These are phyloP conservation scores for Climacteris rufus DNA, from an alignment of 2,113 vertebrate genomes.

Conservation along the genomic window DNA sequence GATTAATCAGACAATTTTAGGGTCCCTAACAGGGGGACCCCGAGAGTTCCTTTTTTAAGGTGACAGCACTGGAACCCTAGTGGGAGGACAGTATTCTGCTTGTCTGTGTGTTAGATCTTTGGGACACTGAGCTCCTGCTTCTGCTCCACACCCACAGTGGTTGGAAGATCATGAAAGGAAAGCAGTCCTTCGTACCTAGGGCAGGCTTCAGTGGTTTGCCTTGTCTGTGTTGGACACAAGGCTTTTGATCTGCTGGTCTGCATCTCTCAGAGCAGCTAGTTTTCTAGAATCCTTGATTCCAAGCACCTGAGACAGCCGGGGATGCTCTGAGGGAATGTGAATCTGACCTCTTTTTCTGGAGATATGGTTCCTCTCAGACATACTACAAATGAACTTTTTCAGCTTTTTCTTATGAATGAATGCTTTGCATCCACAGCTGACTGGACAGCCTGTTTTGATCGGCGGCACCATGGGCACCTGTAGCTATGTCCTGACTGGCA, in stretches of 20 bases:
- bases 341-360: neutral
- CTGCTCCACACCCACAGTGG: neutral
- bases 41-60: neutral
- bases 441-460: conserved; percentile 94
- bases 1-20: neutral
- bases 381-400: neutral
- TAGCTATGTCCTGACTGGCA: conserved; percentile 96
- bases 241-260: neutral
- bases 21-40: neutral
- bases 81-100: neutral
- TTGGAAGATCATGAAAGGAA: neutral
- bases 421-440: conserved; percentile 79
- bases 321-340: neutral
- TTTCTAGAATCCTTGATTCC: neutral
- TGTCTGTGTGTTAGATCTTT: neutral
- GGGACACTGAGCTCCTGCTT: neutral
- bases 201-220: neutral
- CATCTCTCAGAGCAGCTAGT: neutral
- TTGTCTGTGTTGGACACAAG: neutral
- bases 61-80: neutral
- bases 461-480: conserved; percentile 98
- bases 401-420: neutral
- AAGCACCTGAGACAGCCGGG: neutral
- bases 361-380: neutral
- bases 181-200: neutral